Conservation (phyloP, 2,113 vertebrate species). For the Diadophis punctatus region DNA sequence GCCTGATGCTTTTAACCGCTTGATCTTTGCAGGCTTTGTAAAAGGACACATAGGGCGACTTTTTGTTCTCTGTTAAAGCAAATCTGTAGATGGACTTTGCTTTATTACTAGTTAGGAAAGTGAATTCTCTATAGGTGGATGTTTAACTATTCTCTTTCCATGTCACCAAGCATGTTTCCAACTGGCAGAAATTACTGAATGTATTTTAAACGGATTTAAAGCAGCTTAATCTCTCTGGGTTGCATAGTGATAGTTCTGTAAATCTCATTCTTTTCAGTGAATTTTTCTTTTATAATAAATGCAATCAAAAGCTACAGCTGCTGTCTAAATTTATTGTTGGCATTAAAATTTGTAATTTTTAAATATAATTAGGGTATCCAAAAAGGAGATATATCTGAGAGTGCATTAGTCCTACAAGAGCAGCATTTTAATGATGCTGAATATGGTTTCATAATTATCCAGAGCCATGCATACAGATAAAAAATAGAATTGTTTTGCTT, state of each 20-base stretch:
- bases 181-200: background rate
- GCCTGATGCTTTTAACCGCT: background rate
- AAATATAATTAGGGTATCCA: background rate
- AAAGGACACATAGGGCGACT: background rate
- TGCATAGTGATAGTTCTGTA: background rate
- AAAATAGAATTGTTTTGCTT: background rate
- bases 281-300: background rate
- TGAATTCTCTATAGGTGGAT: background rate
- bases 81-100: background rate
- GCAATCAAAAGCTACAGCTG: background rate
- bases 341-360: background rate
- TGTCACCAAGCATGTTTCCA: background rate
- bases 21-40: background rate
- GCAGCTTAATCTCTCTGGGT: background rate
- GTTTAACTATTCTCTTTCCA: background rate
- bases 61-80: background rate
- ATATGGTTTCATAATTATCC: slow-evolving; percentile 9
- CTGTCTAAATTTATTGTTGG: background rate
- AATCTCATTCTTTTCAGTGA: background rate
- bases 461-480: background rate
- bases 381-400: background rate
- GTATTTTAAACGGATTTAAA: background rate
- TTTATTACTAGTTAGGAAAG: too few species aligned
- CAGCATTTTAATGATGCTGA: background rate
- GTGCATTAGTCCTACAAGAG: background rate